Conservation (phyloP, 2,888 invertebrate genomes). For the Eristalinus sepulchralis region DNA sequence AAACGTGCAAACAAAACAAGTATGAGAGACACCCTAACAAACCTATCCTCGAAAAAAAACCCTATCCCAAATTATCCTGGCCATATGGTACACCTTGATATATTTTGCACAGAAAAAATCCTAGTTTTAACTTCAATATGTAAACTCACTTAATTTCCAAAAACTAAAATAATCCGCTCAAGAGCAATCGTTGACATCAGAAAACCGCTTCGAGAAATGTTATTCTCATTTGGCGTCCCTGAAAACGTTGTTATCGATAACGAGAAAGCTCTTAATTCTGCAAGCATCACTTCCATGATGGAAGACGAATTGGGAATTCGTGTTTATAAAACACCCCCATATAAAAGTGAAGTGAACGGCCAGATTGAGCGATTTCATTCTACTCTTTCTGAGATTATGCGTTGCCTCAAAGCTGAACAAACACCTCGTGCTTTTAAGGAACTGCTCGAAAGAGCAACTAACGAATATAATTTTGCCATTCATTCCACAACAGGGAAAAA, state of each 20-base stretch:
- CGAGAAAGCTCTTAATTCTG: too few species aligned
- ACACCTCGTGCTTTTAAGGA: too few species aligned
- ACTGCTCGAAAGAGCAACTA: too few species aligned
- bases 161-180: not conserved
- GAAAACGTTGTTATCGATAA: not conserved
- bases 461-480: too few species aligned
- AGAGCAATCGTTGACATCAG: not conserved
- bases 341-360: constrained; percentile 1
- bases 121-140: not conserved
- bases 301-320: not conserved
- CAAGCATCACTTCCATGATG: too few species aligned
- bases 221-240: too few species aligned
- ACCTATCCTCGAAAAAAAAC: not conserved
- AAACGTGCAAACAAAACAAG: constrained; percentile 26
- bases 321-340: not conserved
- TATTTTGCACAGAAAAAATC: constrained; percentile 23
- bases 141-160: constrained; percentile 45
- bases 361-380: not conserved
- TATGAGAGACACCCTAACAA: constrained; percentile 40
- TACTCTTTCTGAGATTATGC: too few species aligned
- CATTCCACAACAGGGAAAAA: too few species aligned
- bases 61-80: constrained; percentile 48
- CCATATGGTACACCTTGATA: constrained; percentile 45
- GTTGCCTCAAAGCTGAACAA: not conserved
- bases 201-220: not conserved